Evolutionary conservation across 1,140 invertebrate genomes (phyloP).

Genomic region (Drosophila subobscura): DNA sequence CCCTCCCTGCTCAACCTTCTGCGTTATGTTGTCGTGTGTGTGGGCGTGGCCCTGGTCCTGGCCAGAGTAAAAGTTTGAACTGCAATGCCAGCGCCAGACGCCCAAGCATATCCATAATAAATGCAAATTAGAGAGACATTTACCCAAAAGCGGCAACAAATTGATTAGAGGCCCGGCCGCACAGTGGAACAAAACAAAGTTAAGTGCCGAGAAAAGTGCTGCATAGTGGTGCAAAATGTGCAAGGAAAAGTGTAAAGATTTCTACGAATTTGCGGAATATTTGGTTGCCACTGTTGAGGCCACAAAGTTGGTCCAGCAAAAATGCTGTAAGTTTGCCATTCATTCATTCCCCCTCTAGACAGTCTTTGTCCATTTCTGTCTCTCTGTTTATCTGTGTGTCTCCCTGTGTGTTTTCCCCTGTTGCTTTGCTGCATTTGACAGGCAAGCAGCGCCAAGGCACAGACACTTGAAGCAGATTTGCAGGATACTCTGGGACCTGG

Average conservation of each 20-base stretch:
- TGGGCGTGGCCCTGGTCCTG: constrained; percentile 64
- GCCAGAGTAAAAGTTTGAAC: constrained; percentile 62
- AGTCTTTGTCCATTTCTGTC: constrained; percentile 6
- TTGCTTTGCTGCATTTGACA: constrained; percentile 64
- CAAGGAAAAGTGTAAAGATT: too few relatives aligned
- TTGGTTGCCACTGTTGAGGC: constrained; percentile 42
- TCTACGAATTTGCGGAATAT: neutral
- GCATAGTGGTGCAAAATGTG: too few relatives aligned
- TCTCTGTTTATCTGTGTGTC: neutral
- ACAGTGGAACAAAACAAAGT: constrained; percentile 45
- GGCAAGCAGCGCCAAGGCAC: constrained; percentile 47
- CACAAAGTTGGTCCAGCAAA: constrained; percentile 65
- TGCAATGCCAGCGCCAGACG: constrained; percentile 77
- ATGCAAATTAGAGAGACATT: constrained; percentile 82
- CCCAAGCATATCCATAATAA: constrained; percentile 76
- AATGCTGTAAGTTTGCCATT: constrained; percentile 40
- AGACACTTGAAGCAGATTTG: constrained; percentile 74
- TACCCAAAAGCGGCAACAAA: constrained; percentile 70
- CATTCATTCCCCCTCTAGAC: neutral
- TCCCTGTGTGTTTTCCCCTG: neutral
- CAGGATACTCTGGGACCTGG: constrained; percentile 31
- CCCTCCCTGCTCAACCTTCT: neutral
- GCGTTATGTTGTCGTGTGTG: constrained; percentile 55
- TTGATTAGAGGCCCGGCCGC: constrained; percentile 66
- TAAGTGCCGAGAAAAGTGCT: neutral